Conservation (phyloP, 2,797 vertebrate genomes). For the Phrynocephalus vlangalii region DNA sequence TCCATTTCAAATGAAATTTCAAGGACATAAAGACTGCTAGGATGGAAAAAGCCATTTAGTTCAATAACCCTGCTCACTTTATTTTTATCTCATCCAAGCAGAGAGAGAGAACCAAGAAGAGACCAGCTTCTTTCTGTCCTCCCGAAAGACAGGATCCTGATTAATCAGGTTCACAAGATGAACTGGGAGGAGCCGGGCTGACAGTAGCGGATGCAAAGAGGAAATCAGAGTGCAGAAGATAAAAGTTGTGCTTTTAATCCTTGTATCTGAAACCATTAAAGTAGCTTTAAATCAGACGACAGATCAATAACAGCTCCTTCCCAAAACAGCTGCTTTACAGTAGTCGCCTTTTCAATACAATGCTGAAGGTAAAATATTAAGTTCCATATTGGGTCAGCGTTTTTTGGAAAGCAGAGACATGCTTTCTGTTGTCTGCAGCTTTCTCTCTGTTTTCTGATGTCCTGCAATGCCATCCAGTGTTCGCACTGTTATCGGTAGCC, state of each 20-base stretch:
- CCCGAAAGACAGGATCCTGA: constrained; percentile 9
- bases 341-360: background rate
- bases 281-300: background rate
- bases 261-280: background rate
- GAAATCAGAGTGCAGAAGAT: background rate
- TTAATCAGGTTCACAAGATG: background rate
- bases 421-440: background rate
- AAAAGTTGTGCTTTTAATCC: background rate
- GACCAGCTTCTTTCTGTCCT: background rate
- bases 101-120: background rate
- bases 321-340: background rate
- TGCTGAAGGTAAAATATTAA: background rate
- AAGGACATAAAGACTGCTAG: constrained; percentile 50
- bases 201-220: background rate
- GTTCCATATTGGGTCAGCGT: background rate
- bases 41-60: constrained; percentile 42
- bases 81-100: constrained; percentile 42
- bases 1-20: constrained; percentile 48
- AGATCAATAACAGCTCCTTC: background rate
- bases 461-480: background rate
- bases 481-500: background rate
- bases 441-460: background rate
- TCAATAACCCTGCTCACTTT: constrained; percentile 38
- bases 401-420: background rate
- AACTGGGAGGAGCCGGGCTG: constrained; percentile 8